Percentiles rank a stretch among this genome's conserved stretches.
These are phyloP conservation scores for Myotis daubentonii DNA, from an alignment of 2,797 vertebrate genomes.

Conservation along the genomic window DNA sequence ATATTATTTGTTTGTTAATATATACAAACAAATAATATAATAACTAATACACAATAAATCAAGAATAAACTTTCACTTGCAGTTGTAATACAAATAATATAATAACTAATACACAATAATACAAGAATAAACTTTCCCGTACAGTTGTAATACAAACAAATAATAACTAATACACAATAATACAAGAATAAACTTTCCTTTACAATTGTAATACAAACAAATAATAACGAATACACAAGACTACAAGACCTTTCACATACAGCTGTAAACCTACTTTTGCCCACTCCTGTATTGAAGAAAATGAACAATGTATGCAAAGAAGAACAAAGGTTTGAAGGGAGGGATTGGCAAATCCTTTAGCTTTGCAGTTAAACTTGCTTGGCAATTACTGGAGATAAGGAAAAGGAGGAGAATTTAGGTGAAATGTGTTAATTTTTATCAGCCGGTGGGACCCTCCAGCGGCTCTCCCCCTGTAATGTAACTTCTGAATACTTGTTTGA, in stretches of 20 bases:
- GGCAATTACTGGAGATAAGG: constrained; percentile 49
- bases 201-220: no score
- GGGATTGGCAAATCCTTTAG: constrained; percentile 18
- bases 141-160: no score
- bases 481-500: constrained; percentile 51
- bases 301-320: neutral
- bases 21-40: neutral
- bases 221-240: neutral
- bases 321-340: neutral
- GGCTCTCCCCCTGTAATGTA: constrained; percentile 28
- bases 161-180: no score
- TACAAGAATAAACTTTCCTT: no score
- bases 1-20: no score
- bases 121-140: no score
- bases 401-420: constrained; percentile 41
- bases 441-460: constrained; percentile 58
- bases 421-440: constrained; percentile 59
- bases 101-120: no score
- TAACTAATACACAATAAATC: no score
- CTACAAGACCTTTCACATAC: neutral
- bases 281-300: constrained; percentile 15
- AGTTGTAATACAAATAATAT: no score
- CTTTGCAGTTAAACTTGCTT: constrained; percentile 52
- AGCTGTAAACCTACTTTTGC: neutral
- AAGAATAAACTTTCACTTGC: no score